Conservation (phyloP, 2,113 vertebrate species). For the Emberiza fucata region DNA sequence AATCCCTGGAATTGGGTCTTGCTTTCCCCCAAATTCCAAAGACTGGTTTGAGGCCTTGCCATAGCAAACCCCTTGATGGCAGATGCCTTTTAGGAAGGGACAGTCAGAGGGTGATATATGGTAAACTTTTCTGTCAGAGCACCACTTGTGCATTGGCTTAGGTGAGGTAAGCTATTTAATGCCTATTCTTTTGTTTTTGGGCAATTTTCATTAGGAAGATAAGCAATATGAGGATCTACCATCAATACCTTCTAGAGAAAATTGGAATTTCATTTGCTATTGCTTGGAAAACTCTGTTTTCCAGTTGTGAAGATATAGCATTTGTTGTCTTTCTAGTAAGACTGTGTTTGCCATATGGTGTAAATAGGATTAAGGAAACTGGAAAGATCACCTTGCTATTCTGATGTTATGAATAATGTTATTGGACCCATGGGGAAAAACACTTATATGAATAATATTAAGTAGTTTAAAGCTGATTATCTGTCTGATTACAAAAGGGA, state of each 20-base stretch:
- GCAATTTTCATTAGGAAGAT: neutral
- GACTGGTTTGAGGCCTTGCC: neutral
- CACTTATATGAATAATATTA: neutral
- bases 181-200: neutral
- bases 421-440: neutral
- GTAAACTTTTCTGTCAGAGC: neutral
- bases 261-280: neutral
- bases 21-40: neutral
- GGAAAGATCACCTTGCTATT: constrained; percentile 44
- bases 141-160: neutral
- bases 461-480: constrained; percentile 42
- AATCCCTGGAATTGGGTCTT: neutral
- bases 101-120: neutral
- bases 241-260: neutral
- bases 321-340: neutral
- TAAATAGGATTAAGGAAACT: constrained; percentile 36
- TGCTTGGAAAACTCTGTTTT: neutral
- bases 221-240: neutral
- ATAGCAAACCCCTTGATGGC: neutral
- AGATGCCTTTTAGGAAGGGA: neutral
- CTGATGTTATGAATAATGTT: constrained; percentile 37
- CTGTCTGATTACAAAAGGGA: constrained; percentile 18
- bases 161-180: neutral
- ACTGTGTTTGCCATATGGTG: neutral
- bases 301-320: neutral